A percentile compares a stretch with the other conserved stretches of the same genome.
Conservation (phyloP, 2,113 vertebrate species). For the Ardeotis arabs region DNA sequence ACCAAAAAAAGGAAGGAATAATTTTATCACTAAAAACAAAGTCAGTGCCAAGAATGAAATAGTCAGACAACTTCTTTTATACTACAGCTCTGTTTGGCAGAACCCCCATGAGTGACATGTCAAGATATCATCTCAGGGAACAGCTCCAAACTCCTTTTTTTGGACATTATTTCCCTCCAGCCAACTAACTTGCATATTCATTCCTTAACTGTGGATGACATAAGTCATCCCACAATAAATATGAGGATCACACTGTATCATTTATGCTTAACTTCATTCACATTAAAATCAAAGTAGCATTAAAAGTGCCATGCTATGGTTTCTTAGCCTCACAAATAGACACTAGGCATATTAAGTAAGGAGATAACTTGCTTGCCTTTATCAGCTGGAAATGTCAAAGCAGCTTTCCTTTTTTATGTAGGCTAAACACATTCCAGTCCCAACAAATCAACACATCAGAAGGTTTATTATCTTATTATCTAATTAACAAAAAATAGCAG, state of each 20-base stretch:
- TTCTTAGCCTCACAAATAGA: not conserved
- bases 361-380: not conserved
- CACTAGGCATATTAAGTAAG: not conserved
- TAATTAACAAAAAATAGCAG: slow-evolving; percentile 5
- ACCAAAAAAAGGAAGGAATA: not conserved
- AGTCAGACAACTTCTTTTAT: not conserved
- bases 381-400: not conserved
- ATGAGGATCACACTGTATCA: not conserved
- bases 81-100: not conserved
- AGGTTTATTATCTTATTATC: not conserved
- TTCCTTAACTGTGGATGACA: not conserved
- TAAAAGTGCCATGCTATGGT: not conserved
- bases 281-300: not conserved
- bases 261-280: slow-evolving; percentile 1
- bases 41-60: not conserved
- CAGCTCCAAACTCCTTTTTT: not conserved
- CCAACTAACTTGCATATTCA: not conserved
- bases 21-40: not conserved
- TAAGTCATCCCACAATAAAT: not conserved
- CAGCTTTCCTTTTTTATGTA: not conserved
- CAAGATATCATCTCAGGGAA: not conserved
- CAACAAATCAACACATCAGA: not conserved
- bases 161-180: not conserved
- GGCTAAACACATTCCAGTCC: not conserved
- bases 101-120: not conserved